A percentile compares a stretch with the other conserved stretches of the same genome.
Conservation (phyloP, 2,113 vertebrate species). For the Benitochromis conjunctus region DNA sequence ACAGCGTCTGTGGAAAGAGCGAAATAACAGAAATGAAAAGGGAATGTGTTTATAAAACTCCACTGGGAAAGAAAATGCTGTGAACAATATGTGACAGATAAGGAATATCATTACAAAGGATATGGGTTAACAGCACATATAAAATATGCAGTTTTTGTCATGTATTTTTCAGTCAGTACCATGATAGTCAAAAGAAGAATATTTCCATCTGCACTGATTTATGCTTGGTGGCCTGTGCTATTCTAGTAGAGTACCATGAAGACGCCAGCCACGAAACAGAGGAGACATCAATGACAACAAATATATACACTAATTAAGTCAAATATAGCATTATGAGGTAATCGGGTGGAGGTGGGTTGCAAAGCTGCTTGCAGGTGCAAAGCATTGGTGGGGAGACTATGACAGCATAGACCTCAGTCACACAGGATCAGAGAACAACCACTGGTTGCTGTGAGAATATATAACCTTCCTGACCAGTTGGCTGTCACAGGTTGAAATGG, state of each 20-base stretch:
- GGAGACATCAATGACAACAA: not conserved
- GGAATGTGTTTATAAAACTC: not conserved
- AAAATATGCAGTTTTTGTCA: not conserved
- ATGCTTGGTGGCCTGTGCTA: not conserved
- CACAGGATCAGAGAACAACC: not conserved
- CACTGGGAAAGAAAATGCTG: not conserved
- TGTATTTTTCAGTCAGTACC: not conserved
- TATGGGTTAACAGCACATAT: not conserved
- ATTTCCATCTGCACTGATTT: not conserved
- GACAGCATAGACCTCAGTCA: not conserved
- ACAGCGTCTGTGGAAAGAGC: not conserved
- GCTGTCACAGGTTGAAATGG: not conserved
- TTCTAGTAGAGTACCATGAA: not conserved
- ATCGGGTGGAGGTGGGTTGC: not conserved
- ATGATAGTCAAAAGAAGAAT: not conserved
- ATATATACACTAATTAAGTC: not conserved
- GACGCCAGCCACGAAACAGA: not conserved
- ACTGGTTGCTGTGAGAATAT: not conserved
- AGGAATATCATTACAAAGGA: not conserved
- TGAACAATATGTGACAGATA: not conserved
- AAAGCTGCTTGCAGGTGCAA: not conserved
- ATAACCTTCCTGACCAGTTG: not conserved
- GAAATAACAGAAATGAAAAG: not conserved
- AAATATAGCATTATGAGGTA: not conserved
- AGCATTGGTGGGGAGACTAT: not conserved